A percentile compares a stretch with the other conserved stretches of the same genome.
These are phyloP conservation scores for Mayetiola destructor DNA, from an alignment of 2,888 invertebrate species.

Conservation along the genomic window DNA sequence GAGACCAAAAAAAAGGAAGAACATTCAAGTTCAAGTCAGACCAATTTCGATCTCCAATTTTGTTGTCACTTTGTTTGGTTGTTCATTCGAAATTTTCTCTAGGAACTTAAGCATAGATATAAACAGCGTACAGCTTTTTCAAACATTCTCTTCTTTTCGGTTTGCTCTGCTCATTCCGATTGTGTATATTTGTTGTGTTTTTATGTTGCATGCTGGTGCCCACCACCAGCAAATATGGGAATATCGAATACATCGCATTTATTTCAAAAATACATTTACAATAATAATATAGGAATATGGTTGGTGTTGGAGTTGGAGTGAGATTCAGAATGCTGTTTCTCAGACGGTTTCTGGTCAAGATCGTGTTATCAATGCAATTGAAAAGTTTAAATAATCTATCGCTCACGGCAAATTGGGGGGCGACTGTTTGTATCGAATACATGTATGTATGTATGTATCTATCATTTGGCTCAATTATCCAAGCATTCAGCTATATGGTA, in stretches of 20 bases:
- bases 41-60: no score
- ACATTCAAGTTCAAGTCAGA: no score
- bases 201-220: no score
- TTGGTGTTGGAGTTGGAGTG: background rate
- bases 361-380: constrained; percentile 8
- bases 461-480: background rate
- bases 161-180: no score
- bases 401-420: background rate
- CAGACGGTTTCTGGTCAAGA: background rate
- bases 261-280: no score
- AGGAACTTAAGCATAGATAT: no score
- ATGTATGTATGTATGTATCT: background rate
- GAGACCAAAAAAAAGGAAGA: no score
- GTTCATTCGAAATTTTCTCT: background rate
- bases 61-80: constrained; percentile 3
- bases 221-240: no score
- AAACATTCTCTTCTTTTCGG: background rate
- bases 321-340: background rate
- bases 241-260: no score
- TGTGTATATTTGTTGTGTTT: no score
- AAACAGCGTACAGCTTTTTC: constrained; percentile 2
- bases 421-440: background rate
- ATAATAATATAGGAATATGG: constrained; percentile 2
- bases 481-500: background rate
- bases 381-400: constrained; percentile 7